Base-by-base conservation (phyloP, 2,113 vertebrate species). In the Hystrix brachyura region DNA sequence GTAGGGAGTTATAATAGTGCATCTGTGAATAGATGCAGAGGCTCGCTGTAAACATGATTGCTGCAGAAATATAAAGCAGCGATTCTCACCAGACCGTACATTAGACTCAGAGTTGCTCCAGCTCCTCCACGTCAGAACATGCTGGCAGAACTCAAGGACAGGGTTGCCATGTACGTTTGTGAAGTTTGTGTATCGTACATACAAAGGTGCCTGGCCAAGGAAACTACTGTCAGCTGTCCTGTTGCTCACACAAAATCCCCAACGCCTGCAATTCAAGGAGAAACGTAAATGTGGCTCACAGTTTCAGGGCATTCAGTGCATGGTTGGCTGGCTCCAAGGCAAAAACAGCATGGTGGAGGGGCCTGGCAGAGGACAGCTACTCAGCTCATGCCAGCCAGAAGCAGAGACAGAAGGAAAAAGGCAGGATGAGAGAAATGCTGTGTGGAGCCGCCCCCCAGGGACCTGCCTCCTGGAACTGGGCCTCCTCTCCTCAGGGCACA, bases 121-220 rank as follows among this genome's bases (percentile, higher is more conserved):
- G 12, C 29, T 5, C 1, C 8, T 57, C 27, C 51, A 21, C 38
- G 51, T 60, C 27, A 51, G 82, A 87, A 62, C 25, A 27, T 38
- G 3, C 1, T 7, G 0, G 48, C 10, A 23, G 0, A 29, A 17
- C 17, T n/a, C 23, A 7, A n/a, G 38, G 38, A 1, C 17, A 19
- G 67, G 21, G 4, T 0, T 43, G 60, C 18, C 34, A 19, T 8
- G n/a, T 17, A 2, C 64, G 60, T 29, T 4, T 51, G 19, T 25
- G 25, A 81, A 18, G 57, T 21, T 5, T 43, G 25, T 17, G 4
- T 27, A 46, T 18, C 38, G 57, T 18, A n/a, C 57, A 64, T 18
- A n/a, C 57, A 64, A 43, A 67, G 55, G 18, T 62, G 8, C 8
- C 53, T 14, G 34, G 12, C 43, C 0, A 5, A 32, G 57, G 32